Evolutionary conservation across 1,140 invertebrate species (phyloP), one percentile per base, ranked within the genome.

Genomic region (Camponotus vicinus): DNA sequence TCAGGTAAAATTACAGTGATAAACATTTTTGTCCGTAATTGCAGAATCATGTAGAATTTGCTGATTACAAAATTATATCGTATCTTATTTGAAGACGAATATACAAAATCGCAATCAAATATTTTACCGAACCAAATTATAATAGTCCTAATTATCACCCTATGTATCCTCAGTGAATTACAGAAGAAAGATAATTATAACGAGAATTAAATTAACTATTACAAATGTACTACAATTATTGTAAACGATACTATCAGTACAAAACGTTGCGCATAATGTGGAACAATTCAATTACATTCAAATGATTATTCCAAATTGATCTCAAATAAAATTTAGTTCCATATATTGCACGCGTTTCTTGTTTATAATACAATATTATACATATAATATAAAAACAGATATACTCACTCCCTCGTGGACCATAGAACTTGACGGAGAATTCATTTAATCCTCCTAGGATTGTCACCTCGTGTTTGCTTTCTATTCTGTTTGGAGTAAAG

Each of bases 371-470:
- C 1, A 55, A 55, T 37, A 18, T 82, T 57, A 32, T 15, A 55
- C 27, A 55, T 37, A 9, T 57, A 73, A 49, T 9, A 42, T 15
- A 18, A 52, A 52, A 77, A 40, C 9, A 67, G 55, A 61, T 52
- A 89, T 95, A 98, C 97, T 98, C 95, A 98, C 98, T 99, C 94
- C 98, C 98, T 92, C 98, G 96, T 76, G 99, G 99, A 63, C 99
- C 99, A 95, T 99, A 99, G 96, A 99, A 99, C 96, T 99, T 99
- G 57, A 99, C 99, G 95, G 98, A 99, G 96, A 99, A 99, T 96
- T 99, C 99, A 96, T 99, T 99, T 66, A 99, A 96, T 70, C 99
- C 99, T 84, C 99, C 98, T 45, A 99, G 96, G 92, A 99, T 99
- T 27, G 99, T 99, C 57, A 99, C 99, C 95, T 99, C 99, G 95